Conservation (phyloP, 2,888 invertebrate species). For the Cheilosia vulpina region DNA sequence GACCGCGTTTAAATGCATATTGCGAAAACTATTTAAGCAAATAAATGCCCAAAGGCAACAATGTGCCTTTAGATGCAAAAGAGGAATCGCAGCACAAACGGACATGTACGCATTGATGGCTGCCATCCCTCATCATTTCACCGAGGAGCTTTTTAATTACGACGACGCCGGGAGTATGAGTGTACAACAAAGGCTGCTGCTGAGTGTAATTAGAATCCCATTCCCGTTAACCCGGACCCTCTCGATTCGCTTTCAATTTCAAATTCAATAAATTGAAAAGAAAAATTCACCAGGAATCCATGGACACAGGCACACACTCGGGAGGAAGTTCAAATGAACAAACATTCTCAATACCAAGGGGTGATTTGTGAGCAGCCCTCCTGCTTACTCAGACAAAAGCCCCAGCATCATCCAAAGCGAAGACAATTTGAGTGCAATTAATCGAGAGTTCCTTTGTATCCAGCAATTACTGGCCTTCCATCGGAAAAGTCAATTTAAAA, state of each 20-base stretch:
- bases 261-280: constrained; percentile 69
- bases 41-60: constrained; percentile 24
- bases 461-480: constrained; percentile 40
- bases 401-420: constrained; percentile 29
- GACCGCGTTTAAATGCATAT: constrained; percentile 46
- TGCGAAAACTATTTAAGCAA: constrained; percentile 62
- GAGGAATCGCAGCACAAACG: constrained; percentile 10
- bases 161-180: constrained; percentile 14
- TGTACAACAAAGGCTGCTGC: constrained; percentile 40
- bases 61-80: constrained; percentile 34
- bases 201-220: constrained; percentile 71
- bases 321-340: constrained; percentile 62
- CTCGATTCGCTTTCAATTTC: constrained; percentile 56
- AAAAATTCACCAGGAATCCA: constrained; percentile 39
- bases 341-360: constrained; percentile 54
- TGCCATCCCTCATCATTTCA: constrained; percentile 23
- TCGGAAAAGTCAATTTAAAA: constrained; percentile 66
- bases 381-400: constrained; percentile 40
- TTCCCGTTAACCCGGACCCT: constrained; percentile 1
- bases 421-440: constrained; percentile 72
- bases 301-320: not conserved
- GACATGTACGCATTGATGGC: constrained; percentile 12
- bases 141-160: constrained; percentile 64
- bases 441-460: constrained; percentile 41
- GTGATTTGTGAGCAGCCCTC: constrained; percentile 32